Percentiles rank a stretch among this genome's conserved stretches.
phyloP scores from a whole-genome alignment of 1,140 invertebrate species.

The Neotoxoptera formosana region DNA sequence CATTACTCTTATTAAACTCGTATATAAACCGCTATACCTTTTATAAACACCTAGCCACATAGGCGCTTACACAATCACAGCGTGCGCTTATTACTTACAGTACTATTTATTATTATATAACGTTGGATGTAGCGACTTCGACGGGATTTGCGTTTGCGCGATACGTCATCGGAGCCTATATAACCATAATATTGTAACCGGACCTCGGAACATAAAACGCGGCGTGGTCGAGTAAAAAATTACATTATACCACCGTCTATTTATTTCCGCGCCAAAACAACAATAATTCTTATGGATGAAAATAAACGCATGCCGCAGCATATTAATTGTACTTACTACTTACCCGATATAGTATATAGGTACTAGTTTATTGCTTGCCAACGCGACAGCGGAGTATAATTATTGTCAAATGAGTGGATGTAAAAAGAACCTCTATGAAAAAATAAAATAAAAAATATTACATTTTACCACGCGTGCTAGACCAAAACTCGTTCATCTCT shows the following conservation, averaged over 20 bases:
- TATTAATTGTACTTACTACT: not conserved
- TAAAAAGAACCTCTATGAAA: not conserved
- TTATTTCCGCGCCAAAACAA: too few relatives aligned
- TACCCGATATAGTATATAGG: not conserved
- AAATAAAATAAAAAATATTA: not conserved
- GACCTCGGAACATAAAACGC: not conserved
- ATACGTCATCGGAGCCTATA: not conserved
- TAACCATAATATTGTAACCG: not conserved
- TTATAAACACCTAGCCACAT: not conserved
- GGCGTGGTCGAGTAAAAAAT: not conserved
- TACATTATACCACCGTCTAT: not conserved
- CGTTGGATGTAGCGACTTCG: not conserved
- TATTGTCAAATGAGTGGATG: not conserved
- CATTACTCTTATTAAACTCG: not conserved
- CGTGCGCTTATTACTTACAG: not conserved
- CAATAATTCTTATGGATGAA: too few relatives aligned
- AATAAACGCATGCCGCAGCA: not conserved
- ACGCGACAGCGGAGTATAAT: not conserved
- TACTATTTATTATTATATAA: not conserved
- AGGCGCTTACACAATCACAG: not conserved
- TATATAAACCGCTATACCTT: not conserved
- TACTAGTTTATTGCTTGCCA: not conserved
- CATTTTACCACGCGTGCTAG: not conserved
- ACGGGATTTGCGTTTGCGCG: not conserved
- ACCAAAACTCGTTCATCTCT: not conserved